These are phyloP conservation scores for Tetragonisca angustula DNA, from an alignment of 2,888 invertebrate species.

Conservation along the genomic window DNA sequence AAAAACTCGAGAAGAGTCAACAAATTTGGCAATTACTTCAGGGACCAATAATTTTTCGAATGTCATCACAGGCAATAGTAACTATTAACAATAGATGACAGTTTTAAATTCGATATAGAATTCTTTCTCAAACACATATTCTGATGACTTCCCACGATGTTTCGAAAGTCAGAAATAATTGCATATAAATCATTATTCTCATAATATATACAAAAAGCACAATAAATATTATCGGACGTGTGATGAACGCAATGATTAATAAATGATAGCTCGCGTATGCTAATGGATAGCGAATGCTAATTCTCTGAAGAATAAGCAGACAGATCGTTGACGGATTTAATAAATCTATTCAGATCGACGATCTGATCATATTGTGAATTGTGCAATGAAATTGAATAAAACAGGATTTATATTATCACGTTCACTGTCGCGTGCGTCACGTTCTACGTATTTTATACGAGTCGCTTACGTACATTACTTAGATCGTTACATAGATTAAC, in stretches of 20 bases:
- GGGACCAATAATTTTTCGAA: slow-evolving; percentile 10
- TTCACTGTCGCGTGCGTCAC: too few relatives aligned
- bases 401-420: too few relatives aligned
- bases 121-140: too few relatives aligned
- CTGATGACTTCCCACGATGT: too few relatives aligned
- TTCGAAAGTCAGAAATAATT: neutral
- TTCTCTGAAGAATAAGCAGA: neutral
- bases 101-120: neutral
- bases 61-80: neutral
- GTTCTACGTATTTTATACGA: too few relatives aligned
- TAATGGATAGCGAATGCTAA: too few relatives aligned
- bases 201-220: neutral
- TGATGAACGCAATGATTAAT: neutral
- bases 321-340: neutral
- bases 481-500: too few relatives aligned
- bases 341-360: neutral
- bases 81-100: too few relatives aligned
- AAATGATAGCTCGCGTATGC: neutral
- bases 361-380: neutral
- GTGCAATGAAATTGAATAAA: neutral
- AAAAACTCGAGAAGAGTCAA: slow-evolving; percentile 3
- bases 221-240: neutral
- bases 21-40: slow-evolving; percentile 21
- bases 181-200: neutral
- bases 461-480: too few relatives aligned